Evolutionary conservation across 2,888 invertebrate species (phyloP), one percentile per base, ranked within the genome.

Genomic region (Xanthorhoe spadicearia): DNA sequence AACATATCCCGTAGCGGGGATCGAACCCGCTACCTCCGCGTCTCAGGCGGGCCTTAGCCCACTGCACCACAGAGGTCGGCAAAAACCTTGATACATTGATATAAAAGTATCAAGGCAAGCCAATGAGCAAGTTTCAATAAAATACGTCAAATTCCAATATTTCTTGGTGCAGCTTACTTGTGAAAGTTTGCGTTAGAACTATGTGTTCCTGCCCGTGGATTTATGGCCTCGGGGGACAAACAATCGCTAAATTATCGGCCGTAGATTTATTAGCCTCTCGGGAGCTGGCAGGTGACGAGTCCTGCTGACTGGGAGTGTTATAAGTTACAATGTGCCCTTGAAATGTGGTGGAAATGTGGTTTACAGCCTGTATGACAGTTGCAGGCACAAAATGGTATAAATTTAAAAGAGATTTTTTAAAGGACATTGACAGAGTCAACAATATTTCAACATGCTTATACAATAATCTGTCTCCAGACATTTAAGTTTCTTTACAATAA

Each of bases 201-300:
- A 50, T 57, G 28, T 58, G 17, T 52, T 61, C 18, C 46, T 52
- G 56, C 74, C 77, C 74, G 73, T 28, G 61, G 69, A 76, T 74
- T 76, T 76, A 76, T 73, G 71, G 73, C 68, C 64, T 63, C 61
- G 71, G 68, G 79, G 77, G 81, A 83, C 85, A 85, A 85, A 84
- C 85, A 86, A 83, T 83, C 85, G 81, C 79, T 87, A 85, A 88
- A 86, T 88, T 88, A 86, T 87, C 84, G 81, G 79, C 73, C 61
- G 49, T 73, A 81, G 84, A 87, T 87, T 88, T 88, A 88, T 85
- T 72, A 73, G 61, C 62, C 74, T 76, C 76, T 70, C 72, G 67
- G 67, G 72, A 69, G 52, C 55, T 63, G 78, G 77, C 85, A 83
- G 83, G 84, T 83, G 83, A 78, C 78, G 51, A 68, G 59, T 69